These are phyloP conservation scores for Oplegnathus fasciatus DNA, from an alignment of 2,113 vertebrate species.

Conservation along the genomic window DNA sequence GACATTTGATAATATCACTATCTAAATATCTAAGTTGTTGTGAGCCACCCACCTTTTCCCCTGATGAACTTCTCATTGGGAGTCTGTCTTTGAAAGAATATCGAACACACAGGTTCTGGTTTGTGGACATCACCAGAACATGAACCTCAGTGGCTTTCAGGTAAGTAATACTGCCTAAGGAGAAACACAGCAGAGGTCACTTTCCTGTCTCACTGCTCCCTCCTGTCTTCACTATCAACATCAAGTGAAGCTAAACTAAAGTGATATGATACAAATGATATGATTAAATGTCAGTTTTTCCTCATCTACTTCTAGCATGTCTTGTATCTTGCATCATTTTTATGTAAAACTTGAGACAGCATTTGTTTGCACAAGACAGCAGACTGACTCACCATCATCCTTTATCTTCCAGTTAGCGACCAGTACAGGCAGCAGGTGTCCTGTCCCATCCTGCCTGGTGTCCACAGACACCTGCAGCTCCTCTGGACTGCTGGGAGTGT, in stretches of 20 bases:
- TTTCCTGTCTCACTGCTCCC: not conserved
- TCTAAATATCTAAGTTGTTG: not conserved
- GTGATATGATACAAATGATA: not conserved
- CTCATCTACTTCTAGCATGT: too few species aligned
- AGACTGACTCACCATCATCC: slow-evolving; percentile 76
- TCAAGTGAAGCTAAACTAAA: not conserved
- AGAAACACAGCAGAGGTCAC: not conserved
- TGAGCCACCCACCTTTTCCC: slow-evolving; percentile 66
- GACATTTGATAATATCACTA: not conserved
- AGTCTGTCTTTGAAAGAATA: slow-evolving; percentile 71
- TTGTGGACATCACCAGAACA: slow-evolving; percentile 66
- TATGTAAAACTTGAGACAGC: not conserved
- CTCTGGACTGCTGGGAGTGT: slow-evolving; percentile 78
- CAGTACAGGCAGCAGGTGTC: slow-evolving; percentile 75
- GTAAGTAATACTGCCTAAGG: slow-evolving; percentile 68
- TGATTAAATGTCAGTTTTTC: not conserved
- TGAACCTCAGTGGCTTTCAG: slow-evolving; percentile 79
- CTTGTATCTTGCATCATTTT: not conserved
- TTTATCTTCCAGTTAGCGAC: slow-evolving; percentile 74
- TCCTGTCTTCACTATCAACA: not conserved
- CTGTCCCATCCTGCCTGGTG: slow-evolving; percentile 45
- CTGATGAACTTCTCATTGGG: slow-evolving; percentile 30
- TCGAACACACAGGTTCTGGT: slow-evolving; percentile 77
- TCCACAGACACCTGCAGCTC: slow-evolving; percentile 47
- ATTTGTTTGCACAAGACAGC: too few species aligned